Base-by-base conservation (phyloP, 2,113 vertebrate species). In the Carlito syrichta region DNA sequence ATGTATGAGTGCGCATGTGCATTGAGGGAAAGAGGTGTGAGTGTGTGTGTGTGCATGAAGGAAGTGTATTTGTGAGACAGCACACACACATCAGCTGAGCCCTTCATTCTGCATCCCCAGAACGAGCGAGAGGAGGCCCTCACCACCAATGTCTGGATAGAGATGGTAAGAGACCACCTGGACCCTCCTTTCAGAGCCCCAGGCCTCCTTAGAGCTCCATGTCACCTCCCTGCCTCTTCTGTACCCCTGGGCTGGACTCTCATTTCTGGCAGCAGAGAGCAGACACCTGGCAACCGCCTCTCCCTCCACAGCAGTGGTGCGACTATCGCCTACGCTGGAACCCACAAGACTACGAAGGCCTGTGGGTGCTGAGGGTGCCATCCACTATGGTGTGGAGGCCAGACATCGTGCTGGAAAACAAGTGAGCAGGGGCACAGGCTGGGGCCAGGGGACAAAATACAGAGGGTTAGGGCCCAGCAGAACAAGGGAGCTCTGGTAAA, bases 81-180 rank as follows among this genome's bases (percentile, higher is more conserved):
- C n/a, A n/a, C n/a, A n/a, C n/a, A n/a, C n/a, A n/a, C n/a, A n/a
- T n/a, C n/a, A n/a, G 16, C 79, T 97, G 9, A 95, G 66, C 9
- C 32, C 68, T 89, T 13, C 12, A 97, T 63, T 98, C 54, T 97
- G 88, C 8, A 86, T 82, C 83, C 62, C 48, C 93, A 99, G 99
- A 99, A 99, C 0, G 99, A 99, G 96, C 98, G 99, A 89, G 99
- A 99, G 93, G 99, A 99, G 96, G 99, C 99, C 13, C 98, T 99
- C 92, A 99, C 99, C 2, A 99, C 99, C 89, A 99, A 99, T 0
- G 99, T 99, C 68, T 99, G 99, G 99, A 99, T 99, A 2, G 99
- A 99, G 98, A 99, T 99, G 99, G 99, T 99, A 99, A 99, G 99
- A 88, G 3, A 45, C 2, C 10, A 2, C 40, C 38, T 48, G 0